Percentiles rank a stretch among this genome's conserved stretches.
Evolutionary conservation across 2,113 vertebrate species (phyloP).

Genomic region (Herpailurus yagouaroundi): DNA sequence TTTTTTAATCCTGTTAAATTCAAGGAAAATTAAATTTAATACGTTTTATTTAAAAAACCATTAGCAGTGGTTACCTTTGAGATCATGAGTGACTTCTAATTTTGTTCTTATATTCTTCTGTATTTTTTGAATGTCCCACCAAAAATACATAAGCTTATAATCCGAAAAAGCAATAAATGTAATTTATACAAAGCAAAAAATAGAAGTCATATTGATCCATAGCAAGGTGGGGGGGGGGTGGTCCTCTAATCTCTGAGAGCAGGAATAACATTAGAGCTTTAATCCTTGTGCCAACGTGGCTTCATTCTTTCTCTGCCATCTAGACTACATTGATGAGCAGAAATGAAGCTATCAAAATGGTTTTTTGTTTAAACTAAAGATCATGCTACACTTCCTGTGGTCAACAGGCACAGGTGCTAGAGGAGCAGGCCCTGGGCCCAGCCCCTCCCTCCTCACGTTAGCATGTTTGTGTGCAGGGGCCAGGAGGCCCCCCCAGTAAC

Average conservation of each 20-base stretch:
- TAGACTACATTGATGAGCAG: not conserved
- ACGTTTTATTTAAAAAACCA: not conserved
- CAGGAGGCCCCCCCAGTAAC: not conserved
- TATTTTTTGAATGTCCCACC: constrained; percentile 36
- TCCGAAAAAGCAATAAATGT: not conserved
- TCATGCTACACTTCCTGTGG: not conserved
- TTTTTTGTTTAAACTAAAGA: not conserved
- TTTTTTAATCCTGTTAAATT: not conserved
- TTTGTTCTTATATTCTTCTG: not conserved
- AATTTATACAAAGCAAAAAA: not conserved
- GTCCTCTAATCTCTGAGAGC: not conserved
- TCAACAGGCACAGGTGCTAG: too few species aligned
- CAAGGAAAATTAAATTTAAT: not conserved
- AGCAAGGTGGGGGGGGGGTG: not conserved
- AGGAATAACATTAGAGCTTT: not conserved
- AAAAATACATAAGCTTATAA: not conserved
- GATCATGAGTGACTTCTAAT: not conserved
- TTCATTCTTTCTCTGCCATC: not conserved
- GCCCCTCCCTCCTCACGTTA: not conserved
- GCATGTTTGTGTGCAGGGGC: not conserved
- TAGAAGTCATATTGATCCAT: not conserved
- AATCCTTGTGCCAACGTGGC: too few species aligned
- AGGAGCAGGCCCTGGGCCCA: not conserved
- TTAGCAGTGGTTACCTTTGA: not conserved
- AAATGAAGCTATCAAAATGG: not conserved